phyloP scores from a whole-genome alignment of 2,113 vertebrate genomes.

The Apteryx owenii region DNA sequence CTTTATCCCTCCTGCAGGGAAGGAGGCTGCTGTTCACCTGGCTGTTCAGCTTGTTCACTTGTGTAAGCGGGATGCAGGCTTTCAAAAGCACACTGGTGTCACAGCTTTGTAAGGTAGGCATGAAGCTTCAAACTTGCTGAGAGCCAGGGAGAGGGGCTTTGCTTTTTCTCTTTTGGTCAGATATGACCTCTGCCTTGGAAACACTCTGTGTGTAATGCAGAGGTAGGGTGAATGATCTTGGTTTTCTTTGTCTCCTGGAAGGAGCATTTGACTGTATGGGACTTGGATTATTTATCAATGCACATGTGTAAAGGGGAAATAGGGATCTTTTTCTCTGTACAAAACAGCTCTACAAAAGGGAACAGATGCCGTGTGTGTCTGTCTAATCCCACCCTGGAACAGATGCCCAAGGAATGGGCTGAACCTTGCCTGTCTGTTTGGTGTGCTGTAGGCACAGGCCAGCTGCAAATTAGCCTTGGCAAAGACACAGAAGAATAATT shows the following conservation, averaged over 20 bases:
- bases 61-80: background rate
- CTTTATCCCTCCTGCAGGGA: background rate
- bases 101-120: background rate
- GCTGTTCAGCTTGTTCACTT: background rate
- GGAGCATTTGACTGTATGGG: background rate
- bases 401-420: background rate
- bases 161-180: background rate
- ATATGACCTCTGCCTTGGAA: rapidly evolving
- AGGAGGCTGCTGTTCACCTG: background rate
- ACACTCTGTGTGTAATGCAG: background rate
- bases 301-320: background rate
- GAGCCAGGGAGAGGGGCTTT: background rate
- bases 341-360: background rate
- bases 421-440: background rate
- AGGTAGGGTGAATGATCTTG: background rate
- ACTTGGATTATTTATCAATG: background rate
- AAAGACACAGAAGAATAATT: background rate
- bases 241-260: background rate
- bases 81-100: background rate
- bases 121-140: background rate
- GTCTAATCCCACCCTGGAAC: background rate
- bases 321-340: background rate
- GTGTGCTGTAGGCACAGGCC: background rate
- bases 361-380: background rate
- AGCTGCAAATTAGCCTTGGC: background rate